Evolutionary conservation across 2,113 vertebrate species (phyloP), one percentile per base, ranked within the genome.

Genomic region (Lipophrys pholis): DNA sequence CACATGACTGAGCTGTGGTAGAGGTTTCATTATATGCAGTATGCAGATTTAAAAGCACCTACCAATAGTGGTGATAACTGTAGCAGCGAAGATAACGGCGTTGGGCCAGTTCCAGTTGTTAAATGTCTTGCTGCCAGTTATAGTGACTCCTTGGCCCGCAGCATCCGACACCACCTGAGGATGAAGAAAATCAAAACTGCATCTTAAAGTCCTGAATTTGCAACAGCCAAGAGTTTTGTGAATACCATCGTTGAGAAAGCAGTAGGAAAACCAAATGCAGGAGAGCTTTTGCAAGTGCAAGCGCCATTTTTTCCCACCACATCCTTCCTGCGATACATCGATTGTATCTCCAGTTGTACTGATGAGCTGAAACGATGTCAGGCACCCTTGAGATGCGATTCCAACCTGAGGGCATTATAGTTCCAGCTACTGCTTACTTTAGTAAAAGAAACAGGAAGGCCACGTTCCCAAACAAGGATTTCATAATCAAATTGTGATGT

Each of bases 71-170:
- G 98, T 99, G 84, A 99, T 99, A 63, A 99, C 97, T 0, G 98
- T 99, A 72, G 98, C 98, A 39, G 98, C 97, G 77, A 99, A 99
- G 82, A 99, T 99, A 76, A 99, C 97, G 0, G 97, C 98, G 0
- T 99, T 99, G 16, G 98, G 95, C 98, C 98, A 99, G 77, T 99
- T 99, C 98, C 98, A 99, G 89, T 98, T 98, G 91, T 98, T 98
- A 78, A 99, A 99, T 35, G 96, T 95, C 78, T 95, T 95, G 69
- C 95, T 96, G 67, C 96, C 97, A 0, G 95, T 97, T 70, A 99
- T 99, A 49, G 97, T 97, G 88, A 99, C 95, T 0, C 97, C 98
- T 82, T 99, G 95, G 15, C 93, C 97, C 36, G 95, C 94, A 88
- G 98, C 98, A 54, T 96, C 91, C 45, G 97, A 98, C 7, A 99